phyloP scores from a whole-genome alignment of 1,140 invertebrate species.

The Drepana arcuata region DNA sequence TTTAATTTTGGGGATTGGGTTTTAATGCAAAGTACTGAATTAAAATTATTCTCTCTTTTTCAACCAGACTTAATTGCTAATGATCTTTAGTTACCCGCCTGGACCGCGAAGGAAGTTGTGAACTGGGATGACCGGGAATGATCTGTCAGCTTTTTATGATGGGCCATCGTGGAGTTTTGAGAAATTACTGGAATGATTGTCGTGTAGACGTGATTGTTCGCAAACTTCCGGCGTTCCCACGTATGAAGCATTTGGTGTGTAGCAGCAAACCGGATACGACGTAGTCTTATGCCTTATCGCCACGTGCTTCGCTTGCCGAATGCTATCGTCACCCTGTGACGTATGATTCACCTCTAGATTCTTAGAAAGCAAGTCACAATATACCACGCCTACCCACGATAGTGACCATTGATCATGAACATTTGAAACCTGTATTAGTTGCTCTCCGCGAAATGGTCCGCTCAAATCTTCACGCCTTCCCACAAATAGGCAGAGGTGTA shows the following conservation, averaged over 20 bases:
- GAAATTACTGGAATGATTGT: constrained; percentile 26
- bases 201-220: constrained; percentile 32
- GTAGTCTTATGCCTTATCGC: constrained; percentile 28
- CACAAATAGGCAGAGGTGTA: no score
- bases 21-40: no score
- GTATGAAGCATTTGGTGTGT: constrained; percentile 18
- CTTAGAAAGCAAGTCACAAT: constrained; percentile 15
- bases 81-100: not conserved
- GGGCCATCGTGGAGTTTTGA: constrained; percentile 5
- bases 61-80: no score
- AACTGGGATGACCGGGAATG: no score
- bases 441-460: no score
- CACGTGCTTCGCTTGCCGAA: constrained; percentile 29
- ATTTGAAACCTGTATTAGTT: no score
- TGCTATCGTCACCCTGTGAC: constrained; percentile 11
- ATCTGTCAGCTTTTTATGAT: constrained; percentile 3
- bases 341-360: constrained; percentile 25
- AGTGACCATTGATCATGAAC: no score
- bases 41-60: no score
- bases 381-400: no score
- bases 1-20: no score
- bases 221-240: constrained; percentile 47
- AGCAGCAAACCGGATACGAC: constrained; percentile 27
- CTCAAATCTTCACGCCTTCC: no score
- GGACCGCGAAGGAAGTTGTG: no score